phyloP scores from a whole-genome alignment of 2,797 vertebrate genomes.

The Sebastes oblongus region DNA sequence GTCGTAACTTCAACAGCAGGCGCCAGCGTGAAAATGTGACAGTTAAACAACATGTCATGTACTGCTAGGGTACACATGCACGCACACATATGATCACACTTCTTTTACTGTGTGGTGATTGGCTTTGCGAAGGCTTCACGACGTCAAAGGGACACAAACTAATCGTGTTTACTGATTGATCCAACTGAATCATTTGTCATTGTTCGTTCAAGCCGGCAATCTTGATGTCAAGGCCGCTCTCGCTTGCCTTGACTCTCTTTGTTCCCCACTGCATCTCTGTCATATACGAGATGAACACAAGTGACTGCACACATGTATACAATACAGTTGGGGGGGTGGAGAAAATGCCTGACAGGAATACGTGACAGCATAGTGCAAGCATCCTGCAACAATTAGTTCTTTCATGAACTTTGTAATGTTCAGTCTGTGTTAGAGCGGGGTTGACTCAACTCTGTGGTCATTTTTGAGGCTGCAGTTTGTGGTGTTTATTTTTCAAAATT shows the following conservation, averaged over 20 bases:
- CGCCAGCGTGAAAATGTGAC: conserved; percentile 33
- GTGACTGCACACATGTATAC: background rate
- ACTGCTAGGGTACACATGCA: background rate
- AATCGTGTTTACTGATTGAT: background rate
- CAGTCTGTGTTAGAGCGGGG: background rate
- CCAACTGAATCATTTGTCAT: background rate
- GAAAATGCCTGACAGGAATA: background rate
- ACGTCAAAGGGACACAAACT: background rate
- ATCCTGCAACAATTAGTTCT: background rate
- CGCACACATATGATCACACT: background rate
- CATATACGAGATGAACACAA: too few relatives aligned
- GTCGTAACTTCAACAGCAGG: conserved; percentile 20
- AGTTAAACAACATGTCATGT: conserved; percentile 14
- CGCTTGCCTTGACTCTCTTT: background rate
- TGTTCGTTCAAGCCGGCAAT: background rate
- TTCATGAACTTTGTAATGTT: background rate
- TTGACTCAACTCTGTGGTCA: background rate
- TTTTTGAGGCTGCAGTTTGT: background rate
- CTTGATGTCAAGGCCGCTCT: background rate
- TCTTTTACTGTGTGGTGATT: background rate
- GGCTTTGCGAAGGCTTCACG: background rate
- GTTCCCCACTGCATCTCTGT: background rate
- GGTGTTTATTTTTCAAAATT: background rate
- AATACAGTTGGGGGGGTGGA: background rate
- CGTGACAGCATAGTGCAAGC: background rate